Conservation (phyloP, 2,888 invertebrate species). For the Petrolisthes manimaculis region DNA sequence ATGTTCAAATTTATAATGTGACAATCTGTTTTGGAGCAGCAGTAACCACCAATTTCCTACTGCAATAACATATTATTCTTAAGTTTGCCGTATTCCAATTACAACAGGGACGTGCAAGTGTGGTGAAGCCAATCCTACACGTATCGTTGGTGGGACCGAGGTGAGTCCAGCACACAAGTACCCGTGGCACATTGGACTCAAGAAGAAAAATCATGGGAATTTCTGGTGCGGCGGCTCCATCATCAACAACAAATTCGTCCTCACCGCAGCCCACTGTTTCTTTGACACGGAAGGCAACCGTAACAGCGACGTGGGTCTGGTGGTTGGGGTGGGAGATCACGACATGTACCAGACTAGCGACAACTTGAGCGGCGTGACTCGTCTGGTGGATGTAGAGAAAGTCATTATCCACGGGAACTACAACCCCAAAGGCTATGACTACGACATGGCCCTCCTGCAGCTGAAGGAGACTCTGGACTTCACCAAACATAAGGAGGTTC, state of each 20-base stretch:
- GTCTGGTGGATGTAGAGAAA: conserved; percentile 11
- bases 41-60: too few relatives aligned
- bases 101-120: conserved; percentile 17
- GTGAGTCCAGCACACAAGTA: conserved; percentile 24
- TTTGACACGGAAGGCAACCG: background rate
- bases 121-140: conserved; percentile 32
- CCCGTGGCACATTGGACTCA: conserved; percentile 34
- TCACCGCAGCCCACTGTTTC: conserved; percentile 39
- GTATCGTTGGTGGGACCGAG: conserved; percentile 11
- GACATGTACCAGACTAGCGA: conserved; percentile 14
- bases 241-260: conserved; percentile 31
- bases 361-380: conserved; percentile 23
- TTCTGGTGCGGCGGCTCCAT: conserved; percentile 37
- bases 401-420: conserved; percentile 31
- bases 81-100: too few relatives aligned
- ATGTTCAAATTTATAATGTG: too few relatives aligned
- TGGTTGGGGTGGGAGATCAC: conserved; percentile 40
- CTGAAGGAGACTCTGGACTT: conserved; percentile 33
- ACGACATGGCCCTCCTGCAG: conserved; percentile 41
- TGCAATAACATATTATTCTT: too few relatives aligned
- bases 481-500: conserved; percentile 26
- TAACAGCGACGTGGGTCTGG: conserved; percentile 1
- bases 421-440: background rate
- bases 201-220: background rate
- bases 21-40: too few relatives aligned